Conservation (phyloP, 2,113 vertebrate genomes). For the Meriones unguiculatus region DNA sequence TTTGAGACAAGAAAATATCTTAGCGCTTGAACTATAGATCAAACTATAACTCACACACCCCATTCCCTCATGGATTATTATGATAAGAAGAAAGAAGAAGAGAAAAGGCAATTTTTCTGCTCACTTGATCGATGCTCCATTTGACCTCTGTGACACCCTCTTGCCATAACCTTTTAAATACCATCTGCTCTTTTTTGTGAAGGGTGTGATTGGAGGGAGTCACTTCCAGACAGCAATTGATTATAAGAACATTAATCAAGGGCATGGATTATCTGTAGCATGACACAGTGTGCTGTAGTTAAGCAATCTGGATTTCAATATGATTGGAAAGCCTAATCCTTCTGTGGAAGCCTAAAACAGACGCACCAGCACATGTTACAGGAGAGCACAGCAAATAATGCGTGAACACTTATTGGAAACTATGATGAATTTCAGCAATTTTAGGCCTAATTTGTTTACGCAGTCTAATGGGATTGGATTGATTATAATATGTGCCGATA, state of each 20-base stretch:
- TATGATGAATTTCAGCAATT: constrained; percentile 78
- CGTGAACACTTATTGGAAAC: constrained; percentile 73
- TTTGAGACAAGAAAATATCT: constrained; percentile 90
- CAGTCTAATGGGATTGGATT: constrained; percentile 63
- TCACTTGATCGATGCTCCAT: constrained; percentile 93
- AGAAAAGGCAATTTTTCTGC: constrained; percentile 91
- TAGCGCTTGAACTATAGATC: constrained; percentile 87
- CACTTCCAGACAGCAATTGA: constrained; percentile 95
- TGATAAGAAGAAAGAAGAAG: constrained; percentile 85
- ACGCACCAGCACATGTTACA: constrained; percentile 79
- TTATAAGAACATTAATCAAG: constrained; percentile 98
- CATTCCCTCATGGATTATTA: constrained; percentile 87
- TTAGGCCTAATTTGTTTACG: constrained; percentile 79
- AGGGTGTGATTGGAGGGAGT: constrained; percentile 93
- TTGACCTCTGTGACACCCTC: constrained; percentile 91
- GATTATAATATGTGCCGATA: constrained; percentile 52
- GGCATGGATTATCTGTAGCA: constrained; percentile 94
- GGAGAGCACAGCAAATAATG: constrained; percentile 78
- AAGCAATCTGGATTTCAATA: constrained; percentile 95
- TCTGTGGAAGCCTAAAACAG: constrained; percentile 85
- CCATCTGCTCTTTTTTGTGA: constrained; percentile 95
- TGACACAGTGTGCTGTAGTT: constrained; percentile 92
- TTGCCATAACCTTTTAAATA: constrained; percentile 95
- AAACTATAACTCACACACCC: constrained; percentile 88
- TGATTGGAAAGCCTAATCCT: constrained; percentile 94